Evolutionary conservation across 1,140 invertebrate species (phyloP).

Genomic region (Nymphalis io): DNA sequence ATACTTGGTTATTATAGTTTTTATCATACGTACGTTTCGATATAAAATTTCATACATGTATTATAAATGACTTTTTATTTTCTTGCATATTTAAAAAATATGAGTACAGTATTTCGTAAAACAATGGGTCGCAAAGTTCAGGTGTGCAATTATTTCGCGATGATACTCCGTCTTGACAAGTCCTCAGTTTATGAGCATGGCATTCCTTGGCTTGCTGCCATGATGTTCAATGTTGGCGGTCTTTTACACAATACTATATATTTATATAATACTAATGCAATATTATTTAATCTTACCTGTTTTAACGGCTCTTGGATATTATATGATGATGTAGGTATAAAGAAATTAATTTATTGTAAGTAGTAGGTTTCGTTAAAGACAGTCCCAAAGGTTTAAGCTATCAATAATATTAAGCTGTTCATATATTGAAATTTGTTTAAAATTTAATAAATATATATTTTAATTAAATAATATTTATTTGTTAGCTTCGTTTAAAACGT

Average conservation of each 20-base stretch:
- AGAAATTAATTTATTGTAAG: too few relatives aligned
- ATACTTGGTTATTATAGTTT: not conserved
- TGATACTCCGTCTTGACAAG: conserved; percentile 35
- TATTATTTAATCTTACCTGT: too few relatives aligned
- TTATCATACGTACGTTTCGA: too few relatives aligned
- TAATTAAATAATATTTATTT: too few relatives aligned
- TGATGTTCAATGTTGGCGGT: conserved; percentile 30
- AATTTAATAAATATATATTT: too few relatives aligned
- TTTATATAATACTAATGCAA: not conserved
- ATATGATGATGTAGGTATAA: too few relatives aligned
- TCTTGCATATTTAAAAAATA: not conserved
- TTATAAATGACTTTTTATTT: not conserved
- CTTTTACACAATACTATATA: conserved; percentile 21
- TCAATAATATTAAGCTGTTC: too few relatives aligned
- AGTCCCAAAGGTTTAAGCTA: too few relatives aligned
- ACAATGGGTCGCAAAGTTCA: conserved; percentile 33
- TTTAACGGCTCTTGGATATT: too few relatives aligned
- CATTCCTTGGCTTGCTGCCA: conserved; percentile 28
- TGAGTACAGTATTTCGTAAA: not conserved
- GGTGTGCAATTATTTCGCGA: conserved; percentile 33
- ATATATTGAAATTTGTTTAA: too few relatives aligned
- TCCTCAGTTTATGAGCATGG: conserved; percentile 29
- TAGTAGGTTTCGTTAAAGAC: too few relatives aligned
- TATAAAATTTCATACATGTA: too few relatives aligned
- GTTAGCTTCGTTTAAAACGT: not conserved